These are phyloP conservation scores for Coccyzus lansbergi DNA, from an alignment of 2,797 vertebrate genomes.

Conservation along the genomic window DNA sequence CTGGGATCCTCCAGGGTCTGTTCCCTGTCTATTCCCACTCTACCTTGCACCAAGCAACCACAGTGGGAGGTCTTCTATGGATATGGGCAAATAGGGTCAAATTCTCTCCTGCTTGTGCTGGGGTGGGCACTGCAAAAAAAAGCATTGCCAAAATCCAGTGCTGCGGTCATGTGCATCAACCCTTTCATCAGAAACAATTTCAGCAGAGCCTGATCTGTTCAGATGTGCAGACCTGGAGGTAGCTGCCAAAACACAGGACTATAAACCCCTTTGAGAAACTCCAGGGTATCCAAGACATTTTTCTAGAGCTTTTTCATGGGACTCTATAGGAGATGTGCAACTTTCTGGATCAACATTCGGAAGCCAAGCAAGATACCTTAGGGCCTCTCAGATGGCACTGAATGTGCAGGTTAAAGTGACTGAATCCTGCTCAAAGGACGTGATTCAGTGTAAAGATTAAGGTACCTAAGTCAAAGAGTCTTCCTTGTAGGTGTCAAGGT, in stretches of 20 bases:
- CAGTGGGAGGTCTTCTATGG: not conserved
- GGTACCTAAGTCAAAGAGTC: not conserved
- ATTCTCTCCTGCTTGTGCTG: not conserved
- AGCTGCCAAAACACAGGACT: not conserved
- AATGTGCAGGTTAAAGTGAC: not conserved
- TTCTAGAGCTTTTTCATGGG: not conserved
- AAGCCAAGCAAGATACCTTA: not conserved
- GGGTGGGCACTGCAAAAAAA: not conserved
- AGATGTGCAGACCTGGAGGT: not conserved
- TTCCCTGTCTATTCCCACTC: not conserved
- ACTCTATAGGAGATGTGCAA: not conserved
- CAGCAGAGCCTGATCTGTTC: not conserved
- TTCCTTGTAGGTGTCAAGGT: not conserved
- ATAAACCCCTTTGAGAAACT: not conserved
- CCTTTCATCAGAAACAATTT: not conserved
- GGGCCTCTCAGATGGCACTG: not conserved
- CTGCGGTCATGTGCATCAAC: accelerated
- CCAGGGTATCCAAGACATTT: not conserved
- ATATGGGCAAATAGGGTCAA: not conserved
- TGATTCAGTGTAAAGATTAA: not conserved
- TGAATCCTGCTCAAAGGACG: not conserved
- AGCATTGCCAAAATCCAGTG: not conserved
- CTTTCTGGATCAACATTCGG: not conserved
- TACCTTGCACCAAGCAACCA: not conserved
- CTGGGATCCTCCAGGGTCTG: not conserved